Evolutionary conservation across 2,888 invertebrate species (phyloP), one percentile per base, ranked within the genome.

Genomic region (Thymelicus lineola): DNA sequence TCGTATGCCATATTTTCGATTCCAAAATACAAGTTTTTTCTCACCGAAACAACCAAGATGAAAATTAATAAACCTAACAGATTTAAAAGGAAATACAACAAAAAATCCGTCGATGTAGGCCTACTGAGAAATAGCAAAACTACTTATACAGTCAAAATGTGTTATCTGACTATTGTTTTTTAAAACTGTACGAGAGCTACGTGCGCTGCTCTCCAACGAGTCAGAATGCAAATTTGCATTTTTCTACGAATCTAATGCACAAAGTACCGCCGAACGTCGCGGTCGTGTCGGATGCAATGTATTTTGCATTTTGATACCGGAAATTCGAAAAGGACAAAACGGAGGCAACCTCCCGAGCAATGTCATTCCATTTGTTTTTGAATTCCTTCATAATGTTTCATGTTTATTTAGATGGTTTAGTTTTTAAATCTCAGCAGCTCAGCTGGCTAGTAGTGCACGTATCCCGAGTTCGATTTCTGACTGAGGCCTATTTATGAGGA

Each of bases 141-240:
- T 66, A 57, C 57, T 72, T 72, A 63, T 42, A 63, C 10, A 70
- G 59, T 63, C 69, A 63, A 70, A 63, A 70, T 70, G 69, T 70
- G 63, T 70, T 70, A 53, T 70, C 15, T 59, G 42, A 55, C 66
- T 69, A 74, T 73, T 75, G 75, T 77, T 38, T 71, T 72, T 73
- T 72, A 6, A 53, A 69, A 59, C 66, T 73, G 57, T 36, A 68
- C 68, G 65, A 66, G 59, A 70, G 66, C 70, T 76, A 77, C 78
- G 77, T 77, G 78, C 73, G 48, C 61, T n/a, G 78, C 59, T 57
- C 68, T 64, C 66, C 60, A 76, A 76, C 68, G 63, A 66, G 65
- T 76, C 75, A 73, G 75, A 72, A 77, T 79, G 75, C 74, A 71
- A 75, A 76, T 75, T 70, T 75, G 73, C 68, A 65, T 74, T 74